Evolutionary conservation across 2,113 vertebrate genomes (phyloP), one percentile per base, ranked within the genome.

Genomic region (Festucalex cinctus): DNA sequence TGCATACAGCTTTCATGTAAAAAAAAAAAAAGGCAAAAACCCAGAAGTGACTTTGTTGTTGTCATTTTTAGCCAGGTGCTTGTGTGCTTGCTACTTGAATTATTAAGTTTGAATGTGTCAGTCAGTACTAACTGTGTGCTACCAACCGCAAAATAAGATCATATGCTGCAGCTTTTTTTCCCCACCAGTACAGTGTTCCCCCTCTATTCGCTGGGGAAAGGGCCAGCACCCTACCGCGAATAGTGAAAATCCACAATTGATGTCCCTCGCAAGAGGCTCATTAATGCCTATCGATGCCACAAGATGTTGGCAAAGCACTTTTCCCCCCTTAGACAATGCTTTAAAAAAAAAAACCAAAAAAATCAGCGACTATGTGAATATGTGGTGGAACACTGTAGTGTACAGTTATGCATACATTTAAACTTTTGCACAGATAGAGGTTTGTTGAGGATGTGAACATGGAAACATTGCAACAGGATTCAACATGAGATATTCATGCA

Each of bases 51-150:
- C 41, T 78, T 69, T 67, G 69, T 83, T 74, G 63, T 81, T 82
- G 76, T 71, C 41, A 57, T 49, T 76, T 46, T 54, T 53, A 9
- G 22, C 51, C 2, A 46, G 58, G 51, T 85, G 73, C 83, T 85
- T 76, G 67, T 78, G 82, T 58, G 28, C 28, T 32, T 77, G 89
- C 86, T 92, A 88, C 90, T 92, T 91, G 85, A 92, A 92, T 92
- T 85, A 85, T 69, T 85, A 53, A 75, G 77, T 83, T 76, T 83
- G 84, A 83, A 86, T 82, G 84, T 86, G 69, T 68, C 79, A 75
- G 63, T 75, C 78, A 78, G 79, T 83, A 76, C 77, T 80, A 82
- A 77, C 84, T 86, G 54, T 57, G 54, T 57, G 54, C 54, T 57
- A 17, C 6, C 24, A 32, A 19, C 54, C 7, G 26, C 54, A 57